These are phyloP conservation scores for Paralichthys olivaceus DNA, from an alignment of 2,113 vertebrate genomes.

Conservation along the genomic window DNA sequence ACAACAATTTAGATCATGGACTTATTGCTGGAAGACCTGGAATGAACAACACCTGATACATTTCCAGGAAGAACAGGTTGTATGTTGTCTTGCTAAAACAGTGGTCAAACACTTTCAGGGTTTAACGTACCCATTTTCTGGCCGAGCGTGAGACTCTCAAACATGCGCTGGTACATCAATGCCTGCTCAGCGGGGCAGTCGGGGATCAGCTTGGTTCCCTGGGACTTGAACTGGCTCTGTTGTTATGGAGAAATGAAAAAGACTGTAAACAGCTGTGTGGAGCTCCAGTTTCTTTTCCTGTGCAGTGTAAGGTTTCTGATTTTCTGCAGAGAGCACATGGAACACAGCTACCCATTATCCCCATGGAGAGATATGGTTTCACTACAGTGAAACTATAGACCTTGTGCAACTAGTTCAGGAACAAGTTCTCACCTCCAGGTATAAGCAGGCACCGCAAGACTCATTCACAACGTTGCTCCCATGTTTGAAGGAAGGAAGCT, in stretches of 20 bases:
- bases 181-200: slow-evolving; percentile 64
- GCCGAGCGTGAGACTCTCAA: slow-evolving; percentile 68
- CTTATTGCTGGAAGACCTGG: no score
- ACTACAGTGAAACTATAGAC: no score
- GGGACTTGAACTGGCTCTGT: slow-evolving; percentile 76
- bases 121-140: slow-evolving; percentile 62
- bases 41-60: no score
- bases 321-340: no score
- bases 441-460: slow-evolving; percentile 78
- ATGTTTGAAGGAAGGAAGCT: slow-evolving; percentile 81
- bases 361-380: not conserved
- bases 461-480: slow-evolving; percentile 76
- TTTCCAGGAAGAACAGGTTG: not conserved
- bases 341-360: no score
- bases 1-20: not conserved
- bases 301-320: not conserved
- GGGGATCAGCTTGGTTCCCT: slow-evolving; percentile 78
- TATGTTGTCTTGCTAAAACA: no score
- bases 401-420: no score
- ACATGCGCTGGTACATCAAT: slow-evolving; percentile 77
- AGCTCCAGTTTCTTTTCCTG: slow-evolving; percentile 19
- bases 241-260: slow-evolving; percentile 27
- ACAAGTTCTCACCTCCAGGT: slow-evolving; percentile 80
- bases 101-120: not conserved
- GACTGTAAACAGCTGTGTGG: not conserved